Evolutionary conservation across 2,113 vertebrate genomes (phyloP).

Genomic region (Crotalus tigris): DNA sequence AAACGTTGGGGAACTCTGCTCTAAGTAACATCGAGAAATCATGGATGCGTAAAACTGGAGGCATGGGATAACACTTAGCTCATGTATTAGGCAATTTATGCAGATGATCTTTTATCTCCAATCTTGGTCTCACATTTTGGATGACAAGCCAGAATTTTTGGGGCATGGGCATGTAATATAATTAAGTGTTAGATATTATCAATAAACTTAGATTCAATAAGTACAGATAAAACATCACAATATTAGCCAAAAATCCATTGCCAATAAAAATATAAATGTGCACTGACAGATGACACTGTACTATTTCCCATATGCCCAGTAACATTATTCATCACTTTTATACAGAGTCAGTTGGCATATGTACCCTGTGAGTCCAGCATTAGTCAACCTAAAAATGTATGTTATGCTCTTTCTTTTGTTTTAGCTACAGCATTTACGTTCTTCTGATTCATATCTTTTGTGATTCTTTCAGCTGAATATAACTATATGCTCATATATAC

Average conservation of each 20-base stretch:
- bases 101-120: background rate
- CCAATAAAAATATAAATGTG: background rate
- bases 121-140: background rate
- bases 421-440: background rate
- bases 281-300: background rate
- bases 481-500: background rate
- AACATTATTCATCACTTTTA: background rate
- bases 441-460: background rate
- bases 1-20: too few relatives aligned
- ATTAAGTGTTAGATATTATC: background rate
- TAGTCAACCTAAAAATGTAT: background rate
- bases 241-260: background rate
- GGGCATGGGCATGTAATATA: background rate
- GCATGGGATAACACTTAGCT: background rate
- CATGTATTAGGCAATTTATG: background rate
- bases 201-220: background rate
- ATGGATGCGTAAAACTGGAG: background rate
- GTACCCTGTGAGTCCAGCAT: background rate
- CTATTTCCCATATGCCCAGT: background rate
- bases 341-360: background rate
- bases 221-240: background rate
- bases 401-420: background rate
- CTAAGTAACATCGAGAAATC: background rate
- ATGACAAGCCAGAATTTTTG: background rate
- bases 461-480: background rate